Evolutionary conservation across 2,888 invertebrate genomes (phyloP), one percentile per base, ranked within the genome.

Genomic region (Allolobophora icterica): DNA sequence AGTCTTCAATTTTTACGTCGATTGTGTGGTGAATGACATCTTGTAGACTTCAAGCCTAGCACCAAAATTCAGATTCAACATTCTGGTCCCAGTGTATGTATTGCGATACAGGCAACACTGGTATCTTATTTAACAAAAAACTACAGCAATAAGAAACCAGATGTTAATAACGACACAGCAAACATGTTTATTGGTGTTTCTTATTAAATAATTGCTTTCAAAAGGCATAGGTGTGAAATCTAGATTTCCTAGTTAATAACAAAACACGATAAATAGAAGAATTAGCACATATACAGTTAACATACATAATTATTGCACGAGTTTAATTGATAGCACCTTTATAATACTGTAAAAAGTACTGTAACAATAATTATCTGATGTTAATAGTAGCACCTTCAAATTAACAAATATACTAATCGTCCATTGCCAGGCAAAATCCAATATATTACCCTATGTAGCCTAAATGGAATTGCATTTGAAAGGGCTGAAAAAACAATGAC

Each of bases 121-220:
- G 52, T 52, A 52, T 24, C 24, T 52, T 24, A 52, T 71, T 4
- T 17, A 71, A 24, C 52, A 71, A 71, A 71, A 71, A 71, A 71
- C 71, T 71, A n/a, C 71, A 71, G 71, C n/a, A n/a, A 71, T n/a
- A 71, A 71, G n/a, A 71, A 71, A 71, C 30, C n/a, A 71, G n/a
- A n/a, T 30, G 30, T 30, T n/a, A 71, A n/a, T n/a, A n/a, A n/a
- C 17, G 30, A 71, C 71, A 71, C 71, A 71, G 71, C 30, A 71
- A 71, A 71, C 71, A 1, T 52, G 30, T 71, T 71, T 71, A 71
- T 71, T 71, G 6, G 52, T 24, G 24, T 52, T 71, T 71, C n/a
- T 30, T 71, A n/a, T n/a, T 30, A 71, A 71, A 71, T 71, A 71
- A n/a, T 71, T 71, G 71, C n/a, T 71, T 52, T 71, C 15, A 71